These are phyloP conservation scores for Cryptocheilus praepositus DNA, from an alignment of 2,888 invertebrate species.

Conservation along the genomic window DNA sequence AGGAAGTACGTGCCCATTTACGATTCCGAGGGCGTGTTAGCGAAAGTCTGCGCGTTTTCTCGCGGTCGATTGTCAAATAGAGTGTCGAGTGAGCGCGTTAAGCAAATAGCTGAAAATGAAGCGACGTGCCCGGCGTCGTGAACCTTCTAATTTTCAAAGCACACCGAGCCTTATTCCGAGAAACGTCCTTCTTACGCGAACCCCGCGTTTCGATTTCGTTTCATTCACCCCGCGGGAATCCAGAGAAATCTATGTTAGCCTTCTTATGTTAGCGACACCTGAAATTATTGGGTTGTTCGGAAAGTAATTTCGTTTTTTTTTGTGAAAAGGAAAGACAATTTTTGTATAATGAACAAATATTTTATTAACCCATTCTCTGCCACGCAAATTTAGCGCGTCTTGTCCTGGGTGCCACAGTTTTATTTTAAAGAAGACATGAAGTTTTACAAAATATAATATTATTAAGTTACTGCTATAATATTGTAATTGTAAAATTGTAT, in stretches of 20 bases:
- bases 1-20: conserved; percentile 27
- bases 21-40: conserved; percentile 52
- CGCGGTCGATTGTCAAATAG: conserved; percentile 53
- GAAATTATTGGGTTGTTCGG: no score
- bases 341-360: no score
- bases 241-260: neutral
- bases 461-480: no score
- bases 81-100: conserved; percentile 33
- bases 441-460: no score
- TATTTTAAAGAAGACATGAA: no score
- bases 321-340: no score
- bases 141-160: conserved; percentile 2
- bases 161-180: neutral
- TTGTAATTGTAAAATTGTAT: no score
- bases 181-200: neutral
- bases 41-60: conserved; percentile 57
- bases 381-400: no score
- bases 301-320: no score
- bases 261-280: no score
- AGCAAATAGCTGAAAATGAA: conserved; percentile 23
- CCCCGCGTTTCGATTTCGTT: neutral
- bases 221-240: neutral
- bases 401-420: no score
- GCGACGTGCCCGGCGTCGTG: neutral
- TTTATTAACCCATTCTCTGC: no score